Base-by-base conservation (phyloP, 2,797 vertebrate genomes). In the Poecilia gillii region DNA sequence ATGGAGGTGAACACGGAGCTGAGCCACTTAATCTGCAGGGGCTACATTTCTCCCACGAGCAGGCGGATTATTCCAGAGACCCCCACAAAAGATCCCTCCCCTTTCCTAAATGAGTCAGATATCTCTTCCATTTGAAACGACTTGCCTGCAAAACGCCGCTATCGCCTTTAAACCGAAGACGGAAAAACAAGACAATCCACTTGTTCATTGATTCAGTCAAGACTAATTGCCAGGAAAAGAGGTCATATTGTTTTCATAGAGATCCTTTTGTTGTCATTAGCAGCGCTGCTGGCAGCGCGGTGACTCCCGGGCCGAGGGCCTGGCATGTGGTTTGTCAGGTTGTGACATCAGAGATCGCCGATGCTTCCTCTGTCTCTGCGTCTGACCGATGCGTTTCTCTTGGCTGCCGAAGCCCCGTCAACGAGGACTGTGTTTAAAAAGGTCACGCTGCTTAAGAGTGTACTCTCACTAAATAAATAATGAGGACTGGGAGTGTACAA, bases 191-290 rank as follows among this genome's bases (percentile, higher is more conserved):
- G 87, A 92, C 86, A 85, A 93, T 94, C 88, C 92, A 90, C 86
- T 85, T 73, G 73, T 81, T 78, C 90, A 95, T 96, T 84, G 94
- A 96, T 95, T 95, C 89, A 90, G 92, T 94, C 93, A 90, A 91
- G 88, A 91, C 93, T 95, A 95, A 96, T 95, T 95, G 94, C 92
- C 87, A 86, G 93, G 92, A 95, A 95, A 90, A 87, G 84, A 88
- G 81, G 81, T 88, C 81, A 71, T 93, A 93, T 95, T 93, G 91
- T 92, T 96, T 96, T 94, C 93, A 91, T 90, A 85, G 81, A 82
- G 89, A 84, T 89, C 90, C 86, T 80, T 83, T 79, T 76, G 9
- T 83, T 87, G 87, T 85, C 79, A 72, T 89, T 78, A 81, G 77
- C 83, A 74, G 85, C 18, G 68, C 74, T 71, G 76, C 59, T 62